These are phyloP conservation scores for Crepidodera aurea DNA, from an alignment of 2,888 invertebrate species.

Conservation along the genomic window DNA sequence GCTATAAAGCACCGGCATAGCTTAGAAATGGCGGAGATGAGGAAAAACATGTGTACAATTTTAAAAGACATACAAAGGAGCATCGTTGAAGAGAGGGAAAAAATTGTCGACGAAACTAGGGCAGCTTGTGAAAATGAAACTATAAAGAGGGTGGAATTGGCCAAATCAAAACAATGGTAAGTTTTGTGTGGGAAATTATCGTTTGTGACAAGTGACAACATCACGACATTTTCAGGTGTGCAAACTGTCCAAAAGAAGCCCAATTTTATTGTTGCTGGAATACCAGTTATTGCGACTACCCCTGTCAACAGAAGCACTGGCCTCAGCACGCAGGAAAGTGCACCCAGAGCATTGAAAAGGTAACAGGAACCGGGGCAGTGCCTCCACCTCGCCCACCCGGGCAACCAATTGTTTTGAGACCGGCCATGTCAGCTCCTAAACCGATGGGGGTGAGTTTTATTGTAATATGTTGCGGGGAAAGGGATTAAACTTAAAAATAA, in stretches of 20 bases:
- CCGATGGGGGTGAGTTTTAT: slow-evolving; percentile 48
- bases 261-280: slow-evolving; percentile 97
- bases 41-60: slow-evolving; percentile 56
- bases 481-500: background rate
- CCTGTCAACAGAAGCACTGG: slow-evolving; percentile 91
- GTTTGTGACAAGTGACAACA: too few species aligned
- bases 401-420: slow-evolving; percentile 48
- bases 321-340: slow-evolving; percentile 74
- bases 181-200: slow-evolving; percentile 3
- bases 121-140: slow-evolving; percentile 75
- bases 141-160: slow-evolving; percentile 74
- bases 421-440: slow-evolving; percentile 44
- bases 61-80: slow-evolving; percentile 58
- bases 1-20: slow-evolving; percentile 74
- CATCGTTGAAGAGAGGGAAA: slow-evolving; percentile 67
- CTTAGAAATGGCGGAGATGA: slow-evolving; percentile 74
- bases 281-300: slow-evolving; percentile 90
- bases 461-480: slow-evolving; percentile 29
- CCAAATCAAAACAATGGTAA: slow-evolving; percentile 89
- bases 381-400: slow-evolving; percentile 36
- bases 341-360: slow-evolving; percentile 58
- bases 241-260: slow-evolving; percentile 86
- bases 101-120: slow-evolving; percentile 71
- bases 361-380: slow-evolving; percentile 28
- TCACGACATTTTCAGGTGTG: slow-evolving; percentile 71